These are phyloP conservation scores for Ameiurus melas DNA, from an alignment of 2,113 vertebrate genomes.

Conservation along the genomic window DNA sequence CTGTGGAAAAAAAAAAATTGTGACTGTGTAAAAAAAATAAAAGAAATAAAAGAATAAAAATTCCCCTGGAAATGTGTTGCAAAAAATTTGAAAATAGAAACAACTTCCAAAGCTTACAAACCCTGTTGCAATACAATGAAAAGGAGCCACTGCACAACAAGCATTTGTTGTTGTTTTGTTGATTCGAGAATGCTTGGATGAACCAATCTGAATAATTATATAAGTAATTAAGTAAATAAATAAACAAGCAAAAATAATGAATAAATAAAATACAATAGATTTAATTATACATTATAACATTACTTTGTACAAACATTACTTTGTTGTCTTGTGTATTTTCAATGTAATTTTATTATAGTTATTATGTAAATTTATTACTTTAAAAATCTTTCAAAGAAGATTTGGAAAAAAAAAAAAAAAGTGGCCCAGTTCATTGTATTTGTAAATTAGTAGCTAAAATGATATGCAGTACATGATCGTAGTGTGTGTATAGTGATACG, in stretches of 20 bases:
- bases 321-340: neutral
- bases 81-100: neutral
- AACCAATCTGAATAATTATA: neutral
- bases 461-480: neutral
- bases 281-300: neutral
- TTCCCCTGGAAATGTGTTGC: too few relatives aligned
- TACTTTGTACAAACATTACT: neutral
- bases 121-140: neutral
- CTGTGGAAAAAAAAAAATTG: neutral
- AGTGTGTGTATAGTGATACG: neutral
- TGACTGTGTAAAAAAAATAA: too few relatives aligned
- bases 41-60: too few relatives aligned
- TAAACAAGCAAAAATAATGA: neutral
- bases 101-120: too few relatives aligned
- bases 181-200: neutral
- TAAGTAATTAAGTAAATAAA: neutral
- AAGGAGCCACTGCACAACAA: neutral
- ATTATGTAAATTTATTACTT: neutral
- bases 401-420: neutral
- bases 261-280: neutral
- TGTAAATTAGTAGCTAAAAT: neutral
- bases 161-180: neutral
- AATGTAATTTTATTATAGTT: neutral
- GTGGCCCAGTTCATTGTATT: neutral
- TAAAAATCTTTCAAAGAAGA: neutral